phyloP scores from a whole-genome alignment of 1,140 invertebrate species.

The Drosophila punjabiensis region DNA sequence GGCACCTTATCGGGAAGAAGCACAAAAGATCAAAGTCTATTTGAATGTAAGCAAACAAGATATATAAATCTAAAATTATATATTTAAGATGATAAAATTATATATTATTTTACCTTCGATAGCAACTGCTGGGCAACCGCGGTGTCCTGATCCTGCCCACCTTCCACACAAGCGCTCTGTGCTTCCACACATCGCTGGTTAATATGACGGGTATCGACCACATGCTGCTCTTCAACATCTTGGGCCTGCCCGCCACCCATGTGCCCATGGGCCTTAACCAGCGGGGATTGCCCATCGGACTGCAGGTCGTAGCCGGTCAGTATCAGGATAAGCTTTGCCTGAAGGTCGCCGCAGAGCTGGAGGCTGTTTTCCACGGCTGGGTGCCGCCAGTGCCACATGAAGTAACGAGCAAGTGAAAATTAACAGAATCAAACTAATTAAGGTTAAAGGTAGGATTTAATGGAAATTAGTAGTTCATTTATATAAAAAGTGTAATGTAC shows the following conservation, averaged over 20 bases:
- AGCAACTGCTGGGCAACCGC: slow-evolving; percentile 87
- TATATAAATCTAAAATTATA: too few relatives aligned
- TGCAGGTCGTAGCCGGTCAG: slow-evolving; percentile 90
- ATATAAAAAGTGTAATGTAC: slow-evolving; percentile 12
- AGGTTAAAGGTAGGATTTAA: slow-evolving; percentile 51
- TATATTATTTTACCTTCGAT: slow-evolving; percentile 6
- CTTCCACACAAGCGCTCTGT: slow-evolving; percentile 88
- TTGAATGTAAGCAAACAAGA: slow-evolving; percentile 44
- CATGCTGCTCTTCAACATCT: slow-evolving; percentile 90
- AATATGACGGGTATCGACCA: slow-evolving; percentile 89
- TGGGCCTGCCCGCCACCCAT: slow-evolving; percentile 91
- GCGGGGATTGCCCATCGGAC: slow-evolving; percentile 89
- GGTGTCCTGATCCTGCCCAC: slow-evolving; percentile 92
- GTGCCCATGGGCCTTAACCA: slow-evolving; percentile 89
- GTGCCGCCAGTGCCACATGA: slow-evolving; percentile 75
- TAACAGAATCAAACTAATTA: slow-evolving; percentile 8
- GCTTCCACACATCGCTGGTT: slow-evolving; percentile 88
- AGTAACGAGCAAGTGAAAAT: slow-evolving; percentile 15
- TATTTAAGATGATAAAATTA: not conserved
- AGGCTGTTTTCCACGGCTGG: slow-evolving; percentile 93
- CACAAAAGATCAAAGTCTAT: slow-evolving; percentile 33
- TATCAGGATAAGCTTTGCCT: slow-evolving; percentile 91
- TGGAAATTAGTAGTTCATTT: not conserved
- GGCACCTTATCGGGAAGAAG: slow-evolving; percentile 54
- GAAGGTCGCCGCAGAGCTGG: slow-evolving; percentile 91